phyloP scores from a whole-genome alignment of 2,888 invertebrate species.

The Ichneumon xanthorius region DNA sequence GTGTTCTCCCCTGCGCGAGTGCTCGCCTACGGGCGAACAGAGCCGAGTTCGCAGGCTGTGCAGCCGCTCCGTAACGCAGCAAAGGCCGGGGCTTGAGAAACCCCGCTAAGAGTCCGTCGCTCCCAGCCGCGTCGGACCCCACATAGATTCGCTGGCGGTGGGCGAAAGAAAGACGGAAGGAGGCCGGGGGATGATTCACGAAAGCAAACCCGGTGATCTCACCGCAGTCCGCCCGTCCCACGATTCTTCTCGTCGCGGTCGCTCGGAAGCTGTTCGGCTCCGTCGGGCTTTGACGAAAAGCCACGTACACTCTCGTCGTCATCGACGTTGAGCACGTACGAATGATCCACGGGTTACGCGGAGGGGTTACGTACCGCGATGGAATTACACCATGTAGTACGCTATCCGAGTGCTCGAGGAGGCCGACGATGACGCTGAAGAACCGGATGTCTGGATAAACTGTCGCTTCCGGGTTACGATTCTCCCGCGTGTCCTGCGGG shows the following conservation, averaged over 20 bases:
- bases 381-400: not conserved
- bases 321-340: slow-evolving; percentile 35
- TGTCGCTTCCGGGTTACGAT: slow-evolving; percentile 69
- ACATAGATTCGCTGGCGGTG: slow-evolving; percentile 12
- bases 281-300: slow-evolving; percentile 52
- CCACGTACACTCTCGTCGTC: slow-evolving; percentile 2
- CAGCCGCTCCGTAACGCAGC: no score
- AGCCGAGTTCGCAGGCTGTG: no score
- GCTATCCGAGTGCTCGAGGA: slow-evolving; percentile 10
- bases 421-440: slow-evolving; percentile 46
- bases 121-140: slow-evolving; percentile 1
- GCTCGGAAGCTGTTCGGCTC: slow-evolving; percentile 37
- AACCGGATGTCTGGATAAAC: slow-evolving; percentile 70
- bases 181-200: slow-evolving; percentile 72
- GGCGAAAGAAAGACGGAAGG: slow-evolving; percentile 6
- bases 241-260: slow-evolving; percentile 42
- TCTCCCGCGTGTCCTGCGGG: slow-evolving; percentile 38
- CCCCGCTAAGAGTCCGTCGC: not conserved
- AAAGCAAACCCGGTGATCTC: slow-evolving; percentile 73
- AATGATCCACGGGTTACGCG: not conserved
- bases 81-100: not conserved
- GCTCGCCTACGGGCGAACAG: not conserved
- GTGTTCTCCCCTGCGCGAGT: not conserved
- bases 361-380: not conserved
- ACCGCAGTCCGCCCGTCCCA: slow-evolving; percentile 54